Base-by-base conservation (phyloP, 2,797 vertebrate genomes). In the Oophaga sylvatica region DNA sequence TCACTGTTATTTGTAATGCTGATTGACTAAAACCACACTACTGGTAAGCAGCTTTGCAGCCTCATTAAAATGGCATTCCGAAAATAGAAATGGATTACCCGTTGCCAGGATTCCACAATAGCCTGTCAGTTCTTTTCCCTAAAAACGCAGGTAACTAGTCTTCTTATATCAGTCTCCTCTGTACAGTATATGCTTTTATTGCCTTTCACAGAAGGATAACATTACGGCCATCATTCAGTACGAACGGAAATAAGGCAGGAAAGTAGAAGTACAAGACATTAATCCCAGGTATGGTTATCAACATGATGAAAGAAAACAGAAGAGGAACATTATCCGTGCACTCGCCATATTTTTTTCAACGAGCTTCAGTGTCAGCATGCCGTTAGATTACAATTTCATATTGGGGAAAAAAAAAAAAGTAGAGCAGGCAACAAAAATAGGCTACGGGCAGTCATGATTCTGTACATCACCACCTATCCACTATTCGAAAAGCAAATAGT, bases 41-140 rank as follows among this genome's bases (percentile, higher is more conserved):
- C 83, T 1, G 62, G 60, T 93, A 94, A 94, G 92, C 92, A 70
- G 92, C 93, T 94, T 93, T 93, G 86, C 6, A 81, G 91, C 88
- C 67, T 89, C 89, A 12, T 81, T 93, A 93, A 93, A 90, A 92
- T 0, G 68, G 10, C 90, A 90, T 87, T 89, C 65, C 83, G 85
- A 35, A 91, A 90, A 90, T 88, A 90, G 91, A 90, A 84, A 79
- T 62, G 75, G 84, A 85, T 86, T 89, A 89, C 5, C 62, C 60
- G 70, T 79, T 67, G 70, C 79, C 29, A 85, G 20, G 56, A 77
- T 56, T 71, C 57, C 62, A 73, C 77, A 67, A 82, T 62, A 22
- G 83, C 53, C 60, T 77, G 53, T 41, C 73, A 65, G 67, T 48
- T 70, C 62, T 5, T 65, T 62, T 59, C 35, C 79, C 48, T 26